Evolutionary conservation across 2,797 vertebrate species (phyloP), one percentile per base, ranked within the genome.

Genomic region (Heterohyrax brucei): DNA sequence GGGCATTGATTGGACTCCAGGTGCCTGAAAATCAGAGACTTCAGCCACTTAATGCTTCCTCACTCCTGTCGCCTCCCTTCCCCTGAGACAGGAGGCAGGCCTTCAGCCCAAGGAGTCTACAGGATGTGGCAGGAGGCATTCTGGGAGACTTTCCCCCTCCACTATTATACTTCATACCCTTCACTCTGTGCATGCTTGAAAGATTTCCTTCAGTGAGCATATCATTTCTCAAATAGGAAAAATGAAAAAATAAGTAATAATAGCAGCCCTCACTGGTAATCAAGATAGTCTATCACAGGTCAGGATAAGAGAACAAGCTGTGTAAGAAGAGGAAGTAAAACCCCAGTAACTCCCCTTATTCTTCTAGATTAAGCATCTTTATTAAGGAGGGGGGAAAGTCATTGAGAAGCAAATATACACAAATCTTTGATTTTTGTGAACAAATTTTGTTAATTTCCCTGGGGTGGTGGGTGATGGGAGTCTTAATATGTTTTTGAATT

Each of bases 401-500:
- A 48, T 9, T 30, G n/a, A 93, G 76, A 92, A 81, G 28, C 76
- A 61, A 96, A 86, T 59, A 18, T 33, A 19, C 24, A 33, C 72
- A 96, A 96, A 92, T 91, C 87, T 61, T 91, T 62, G 56, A 93
- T 94, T 96, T 94, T 95, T 87, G 53, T 76, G 82, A 93, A 89
- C 92, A 95, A 95, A 96, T 85, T 81, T 85, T 81, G 93, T 85
- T 5, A 1, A 72, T 7, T 80, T 85, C 91, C 81, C 83, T 84
- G 62, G 77, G 97, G 72, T 76, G 72, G 84, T 93, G 88, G 94
- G 88, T 94, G 93, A 95, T 88, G 90, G 83, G 84, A 53, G 72
- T 96, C 78, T 95, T 97, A 93, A 96, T 95, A 96, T 97, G 96
- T 94, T 97, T 97, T 96, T 97, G 92, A 96, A 96, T 96, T 91